Evolutionary conservation across 2,888 invertebrate species (phyloP).

Genomic region (Neocrepidodera transversa): DNA sequence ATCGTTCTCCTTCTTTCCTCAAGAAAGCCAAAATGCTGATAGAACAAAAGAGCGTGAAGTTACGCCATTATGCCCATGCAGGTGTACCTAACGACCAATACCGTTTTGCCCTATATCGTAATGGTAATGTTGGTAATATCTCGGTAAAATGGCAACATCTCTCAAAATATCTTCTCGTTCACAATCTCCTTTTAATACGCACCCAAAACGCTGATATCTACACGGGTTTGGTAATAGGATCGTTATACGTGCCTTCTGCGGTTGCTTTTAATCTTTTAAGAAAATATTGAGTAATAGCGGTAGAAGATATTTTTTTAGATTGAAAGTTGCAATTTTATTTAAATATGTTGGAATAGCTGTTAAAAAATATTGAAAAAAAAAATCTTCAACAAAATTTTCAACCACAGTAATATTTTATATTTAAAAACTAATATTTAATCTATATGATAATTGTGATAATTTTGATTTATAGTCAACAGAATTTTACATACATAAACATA

Average conservation of each 20-base stretch:
- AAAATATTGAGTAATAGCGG: not conserved
- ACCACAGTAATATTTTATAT: too few relatives aligned
- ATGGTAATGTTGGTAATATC: conserved; percentile 30
- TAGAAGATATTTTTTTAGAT: not conserved
- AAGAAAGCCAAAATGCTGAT: conserved; percentile 19
- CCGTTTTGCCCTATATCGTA: conserved; percentile 25
- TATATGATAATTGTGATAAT: too few relatives aligned
- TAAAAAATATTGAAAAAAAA: too few relatives aligned
- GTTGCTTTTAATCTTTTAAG: not conserved
- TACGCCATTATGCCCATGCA: conserved; percentile 28
- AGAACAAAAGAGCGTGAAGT: conserved; percentile 26
- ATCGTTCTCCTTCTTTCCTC: conserved; percentile 2
- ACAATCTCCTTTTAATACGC: conserved; percentile 28
- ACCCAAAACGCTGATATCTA: conserved; percentile 5
- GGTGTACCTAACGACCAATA: conserved; percentile 37
- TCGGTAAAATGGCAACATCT: conserved; percentile 28
- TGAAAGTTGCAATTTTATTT: too few relatives aligned
- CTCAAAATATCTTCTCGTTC: conserved; percentile 24
- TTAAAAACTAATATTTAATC: too few relatives aligned
- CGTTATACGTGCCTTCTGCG: conserved; percentile 5
- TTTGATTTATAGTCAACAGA: too few relatives aligned
- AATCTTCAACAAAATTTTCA: too few relatives aligned
- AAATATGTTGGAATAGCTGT: too few relatives aligned
- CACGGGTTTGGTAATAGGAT: conserved; percentile 9
- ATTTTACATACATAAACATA: too few relatives aligned